Conservation (phyloP, 2,113 vertebrate species). For the Otocyon megalotis region DNA sequence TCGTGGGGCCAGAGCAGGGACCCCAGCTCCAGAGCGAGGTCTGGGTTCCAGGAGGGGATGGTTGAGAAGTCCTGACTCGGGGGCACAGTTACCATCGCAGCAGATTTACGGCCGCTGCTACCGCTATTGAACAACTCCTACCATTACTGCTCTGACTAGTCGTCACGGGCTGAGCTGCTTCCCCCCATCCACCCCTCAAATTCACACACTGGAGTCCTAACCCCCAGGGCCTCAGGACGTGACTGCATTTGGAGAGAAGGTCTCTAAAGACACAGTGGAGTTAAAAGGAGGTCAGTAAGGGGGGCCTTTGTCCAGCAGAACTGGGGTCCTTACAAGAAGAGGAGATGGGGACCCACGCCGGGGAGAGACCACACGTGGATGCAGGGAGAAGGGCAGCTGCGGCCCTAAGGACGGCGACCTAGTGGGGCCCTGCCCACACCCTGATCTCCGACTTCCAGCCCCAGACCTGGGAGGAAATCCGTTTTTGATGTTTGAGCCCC, state of each 20-base stretch:
- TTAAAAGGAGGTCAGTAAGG: background rate
- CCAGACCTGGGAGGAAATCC: rapidly evolving
- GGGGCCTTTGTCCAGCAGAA: rapidly evolving
- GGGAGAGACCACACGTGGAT: rapidly evolving
- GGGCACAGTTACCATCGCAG: rapidly evolving
- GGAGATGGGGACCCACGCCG: rapidly evolving
- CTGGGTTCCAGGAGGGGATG: rapidly evolving
- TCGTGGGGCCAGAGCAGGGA: background rate
- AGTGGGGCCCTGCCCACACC: rapidly evolving
- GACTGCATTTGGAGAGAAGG: background rate
- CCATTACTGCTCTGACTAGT: rapidly evolving
- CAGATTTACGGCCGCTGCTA: no score
- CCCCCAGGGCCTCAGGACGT: background rate
- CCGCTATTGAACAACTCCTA: background rate
- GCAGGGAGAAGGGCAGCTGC: background rate
- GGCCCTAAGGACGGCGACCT: background rate
- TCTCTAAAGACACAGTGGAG: background rate
- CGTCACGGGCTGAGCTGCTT: rapidly evolving
- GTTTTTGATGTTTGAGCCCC: background rate
- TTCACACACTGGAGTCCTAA: rapidly evolving
- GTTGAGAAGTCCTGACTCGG: background rate
- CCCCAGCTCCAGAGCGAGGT: background rate
- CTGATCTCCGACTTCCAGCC: rapidly evolving
- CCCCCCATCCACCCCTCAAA: background rate
- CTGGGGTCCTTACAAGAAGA: background rate